Evolutionary conservation across 2,888 invertebrate species (phyloP), one percentile per base, ranked within the genome.

Genomic region (Subacronicta megacephala): DNA sequence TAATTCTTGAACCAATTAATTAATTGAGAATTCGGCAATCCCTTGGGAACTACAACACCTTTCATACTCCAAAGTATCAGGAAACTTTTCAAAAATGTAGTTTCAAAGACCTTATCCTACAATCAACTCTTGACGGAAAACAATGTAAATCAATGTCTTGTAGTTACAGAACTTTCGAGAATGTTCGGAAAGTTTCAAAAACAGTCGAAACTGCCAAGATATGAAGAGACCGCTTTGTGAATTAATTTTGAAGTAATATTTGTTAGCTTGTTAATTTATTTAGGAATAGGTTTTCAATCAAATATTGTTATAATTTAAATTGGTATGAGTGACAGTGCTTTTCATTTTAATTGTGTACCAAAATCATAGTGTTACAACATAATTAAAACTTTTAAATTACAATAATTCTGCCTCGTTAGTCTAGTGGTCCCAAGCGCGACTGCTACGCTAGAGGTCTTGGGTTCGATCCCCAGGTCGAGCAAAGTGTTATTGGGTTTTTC

Each of bases 71-170:
- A 13, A 23, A 23, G 12, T 16, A 33, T 9, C 7, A 12, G 13
- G 7, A 26, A 47, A 55, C 23, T 47, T 65, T 26, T 7, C n/a
- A 37, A 45, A 65, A 49, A 44, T 59, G 0, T 52, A 54, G 44
- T 50, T 52, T 37, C 37, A 29, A 45, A 59, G 40, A 31, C 26
- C 12, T 41, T 50, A 44, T 46, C 47, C 17, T 44, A 70, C 61
- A 65, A 71, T 76, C 64, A 74, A 71, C 58, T 66, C 51, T 58
- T 57, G 16, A 40, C 54, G 51, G 55, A 69, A 74, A 77, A 77
- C 80, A 81, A 82, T 75, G 72, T 83, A 80, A 79, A 82, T 83
- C 81, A 82, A 79, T 52, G 79, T 82, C 79, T 67, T 44, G 36
- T 50, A 18, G n/a, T 16, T 35, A 17, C 15, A 41, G 10, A 52